Evolutionary conservation across 2,797 vertebrate genomes (phyloP).

Genomic region (Strix occidentalis): DNA sequence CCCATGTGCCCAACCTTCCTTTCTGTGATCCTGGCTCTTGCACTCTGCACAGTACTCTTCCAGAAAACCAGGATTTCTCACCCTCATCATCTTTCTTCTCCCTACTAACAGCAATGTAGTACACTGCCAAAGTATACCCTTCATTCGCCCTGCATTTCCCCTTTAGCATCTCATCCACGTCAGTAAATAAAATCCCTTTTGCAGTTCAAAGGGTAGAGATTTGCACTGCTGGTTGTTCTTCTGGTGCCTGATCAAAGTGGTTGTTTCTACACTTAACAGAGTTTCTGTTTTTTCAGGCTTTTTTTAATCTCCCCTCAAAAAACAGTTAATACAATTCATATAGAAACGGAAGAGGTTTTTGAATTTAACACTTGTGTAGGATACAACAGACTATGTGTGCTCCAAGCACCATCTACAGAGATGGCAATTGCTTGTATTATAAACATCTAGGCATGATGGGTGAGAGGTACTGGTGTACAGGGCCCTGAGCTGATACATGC

Average conservation of each 20-base stretch:
- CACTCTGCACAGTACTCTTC: not conserved
- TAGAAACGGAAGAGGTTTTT: not conserved
- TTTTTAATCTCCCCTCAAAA: not conserved
- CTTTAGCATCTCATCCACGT: fast-evolving
- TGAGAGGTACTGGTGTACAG: not conserved
- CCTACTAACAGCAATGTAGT: not conserved
- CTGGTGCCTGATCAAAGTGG: not conserved
- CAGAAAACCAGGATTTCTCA: not conserved
- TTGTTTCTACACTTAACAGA: not conserved
- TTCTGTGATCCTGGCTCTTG: not conserved
- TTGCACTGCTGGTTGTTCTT: not conserved
- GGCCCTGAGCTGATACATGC: not conserved
- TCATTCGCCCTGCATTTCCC: not conserved
- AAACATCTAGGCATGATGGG: not conserved
- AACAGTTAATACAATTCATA: not conserved
- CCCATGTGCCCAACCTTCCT: not conserved
- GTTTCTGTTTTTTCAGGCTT: not conserved
- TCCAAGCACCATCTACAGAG: not conserved
- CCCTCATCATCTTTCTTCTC: not conserved
- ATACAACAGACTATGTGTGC: not conserved
- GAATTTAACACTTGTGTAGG: not conserved
- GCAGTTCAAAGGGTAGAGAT: not conserved
- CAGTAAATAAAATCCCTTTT: not conserved
- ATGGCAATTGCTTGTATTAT: not conserved
- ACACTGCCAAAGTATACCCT: not conserved